Base-by-base conservation (phyloP, 2,797 vertebrate genomes). In the Centropyge bicolor region DNA sequence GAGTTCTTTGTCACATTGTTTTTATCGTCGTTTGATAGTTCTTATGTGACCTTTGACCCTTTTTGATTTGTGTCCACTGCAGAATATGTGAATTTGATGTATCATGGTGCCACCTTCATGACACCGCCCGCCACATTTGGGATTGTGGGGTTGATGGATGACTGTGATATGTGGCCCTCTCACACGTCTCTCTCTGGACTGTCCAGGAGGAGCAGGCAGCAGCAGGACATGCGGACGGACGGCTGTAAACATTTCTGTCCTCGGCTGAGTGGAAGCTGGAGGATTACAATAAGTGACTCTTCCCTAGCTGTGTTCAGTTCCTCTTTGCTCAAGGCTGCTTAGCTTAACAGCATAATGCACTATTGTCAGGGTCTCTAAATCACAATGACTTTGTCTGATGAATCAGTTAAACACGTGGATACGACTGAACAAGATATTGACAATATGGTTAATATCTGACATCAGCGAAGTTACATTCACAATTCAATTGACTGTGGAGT, bases 101-200 rank as follows among this genome's bases (percentile, higher is more conserved):
- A 82, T 76, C 52, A 56, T 14, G 38, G 45, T 62, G 70, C 72
- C 75, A 62, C 24, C 59, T 80, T 81, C 68, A 70, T 84, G 77
- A 84, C 66, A 81, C 52, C 77, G 76, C 76, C 31, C 38, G 56
- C 65, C 84, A 79, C 80, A 65, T 85, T 74, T 82, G 85, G 81
- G 74, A 80, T 60, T 41, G 51, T 68, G 78, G 63, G 76, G 60
- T 71, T 10, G 85, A 86, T 57, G 54, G 82, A 86, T 86, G 86
- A 66, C 73, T 67, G 41, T 86, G 84, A 87, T 84, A 67, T 73
- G 76, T 14, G 38, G 65, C 64, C 75, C 66, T 54, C 51, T 86
- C 74, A 55, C 80, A 76, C 67, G 78, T 82, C 64, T 89, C 86
- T 82, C 83, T 62, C 49, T 73, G 75, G 79, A 84, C 74, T 24